Base-by-base conservation (phyloP, 2,797 vertebrate genomes). In the Silurus aristotelis region DNA sequence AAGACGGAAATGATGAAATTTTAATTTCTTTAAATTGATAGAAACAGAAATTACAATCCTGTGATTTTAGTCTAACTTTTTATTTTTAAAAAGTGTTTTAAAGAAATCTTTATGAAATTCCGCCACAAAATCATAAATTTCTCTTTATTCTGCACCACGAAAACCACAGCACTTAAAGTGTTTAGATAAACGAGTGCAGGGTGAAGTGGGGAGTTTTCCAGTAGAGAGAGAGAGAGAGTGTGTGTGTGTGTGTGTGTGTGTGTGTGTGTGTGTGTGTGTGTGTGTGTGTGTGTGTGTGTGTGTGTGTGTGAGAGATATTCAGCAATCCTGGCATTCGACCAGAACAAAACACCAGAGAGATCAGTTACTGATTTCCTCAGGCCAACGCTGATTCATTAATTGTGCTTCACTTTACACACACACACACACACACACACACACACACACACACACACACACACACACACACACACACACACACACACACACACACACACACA, bases 321-420 rank as follows among this genome's bases (percentile, higher is more conserved):
- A 82, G 71, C 27, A 19, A 15, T 56, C 22, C 63, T 81, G 77
- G 83, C 82, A 71, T 31, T 63, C 55, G 38, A 83, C 83, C 84
- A 71, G 25, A 80, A 86, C 70, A 72, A 88, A 83, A 88, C 80
- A 67, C 82, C n/a, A 66, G 72, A 86, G 76, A 82, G 83, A 85
- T 86, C 85, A 83, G 81, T 82, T 87, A 72, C 87, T 86, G 60
- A 71, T 75, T 83, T 89, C 89, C 89, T 86, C 67, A 58, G 87
- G 89, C 79, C 83, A 83, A 72, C 82, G 84, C 85, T 71, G 73
- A 89, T 84, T 84, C 88, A 89, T 88, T 90, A 89, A 87, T 79
- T 90, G 84, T 85, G 88, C 87, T 87, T 88, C 76, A 61, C 15
- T 83, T 80, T 80, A 76, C 81, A 83, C 70, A 66, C 82, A 25